phyloP scores from a whole-genome alignment of 2,888 invertebrate genomes.

The Colletes collaris region DNA sequence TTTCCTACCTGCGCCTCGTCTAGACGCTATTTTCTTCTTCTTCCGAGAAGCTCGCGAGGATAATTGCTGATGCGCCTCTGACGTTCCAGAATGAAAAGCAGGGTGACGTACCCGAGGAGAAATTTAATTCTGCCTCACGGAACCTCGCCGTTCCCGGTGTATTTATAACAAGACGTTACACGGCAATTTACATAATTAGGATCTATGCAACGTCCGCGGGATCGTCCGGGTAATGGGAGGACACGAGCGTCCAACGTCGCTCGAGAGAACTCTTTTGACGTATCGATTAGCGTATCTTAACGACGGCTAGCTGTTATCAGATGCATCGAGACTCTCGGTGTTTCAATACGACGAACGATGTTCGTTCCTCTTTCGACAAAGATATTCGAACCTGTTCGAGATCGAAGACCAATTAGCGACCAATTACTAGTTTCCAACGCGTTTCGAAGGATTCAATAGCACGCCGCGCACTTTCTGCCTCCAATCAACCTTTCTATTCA shows the following conservation, averaged over 20 bases:
- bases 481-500: conserved; percentile 46
- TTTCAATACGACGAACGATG: neutral
- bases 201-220: conserved; percentile 25
- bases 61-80: conserved; percentile 43
- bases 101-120: conserved; percentile 42
- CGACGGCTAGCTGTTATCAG: neutral
- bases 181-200: conserved; percentile 49
- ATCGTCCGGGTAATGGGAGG: conserved; percentile 19
- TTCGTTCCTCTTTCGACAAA: too few species aligned
- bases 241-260: neutral
- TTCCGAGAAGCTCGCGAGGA: conserved; percentile 43
- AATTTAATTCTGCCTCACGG: conserved; percentile 32
- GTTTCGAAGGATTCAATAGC: conserved; percentile 34
- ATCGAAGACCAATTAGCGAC: neutral
- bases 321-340: neutral
- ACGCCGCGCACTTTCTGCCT: neutral
- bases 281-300: neutral
- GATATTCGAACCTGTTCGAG: too few species aligned
- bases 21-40: conserved; percentile 44
- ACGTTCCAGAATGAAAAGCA: conserved; percentile 51
- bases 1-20: conserved; percentile 6
- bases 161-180: conserved; percentile 51
- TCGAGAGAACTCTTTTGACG: neutral
- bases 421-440: conserved; percentile 25
- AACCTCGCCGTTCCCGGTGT: conserved; percentile 8